Conservation (phyloP, 92 coral and sea anemone species). For the Heliopora coerulea region DNA sequence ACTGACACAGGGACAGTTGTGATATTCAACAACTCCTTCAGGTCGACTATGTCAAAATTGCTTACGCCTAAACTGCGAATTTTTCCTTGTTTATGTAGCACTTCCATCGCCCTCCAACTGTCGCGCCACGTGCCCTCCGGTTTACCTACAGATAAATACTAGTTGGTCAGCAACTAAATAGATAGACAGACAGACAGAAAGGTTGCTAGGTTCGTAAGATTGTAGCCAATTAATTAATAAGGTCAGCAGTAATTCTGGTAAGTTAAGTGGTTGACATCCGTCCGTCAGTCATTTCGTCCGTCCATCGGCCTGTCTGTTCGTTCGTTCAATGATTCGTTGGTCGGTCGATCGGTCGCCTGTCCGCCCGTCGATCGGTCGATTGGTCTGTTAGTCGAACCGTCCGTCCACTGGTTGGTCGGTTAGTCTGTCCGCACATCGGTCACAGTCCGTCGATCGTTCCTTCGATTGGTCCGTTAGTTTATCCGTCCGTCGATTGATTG, state of each 20-base stretch:
- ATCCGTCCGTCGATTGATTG: no score
- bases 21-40: slow-evolving; percentile 68
- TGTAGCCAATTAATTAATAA: no score
- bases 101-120: slow-evolving; percentile 99
- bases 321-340: no score
- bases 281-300: no score
- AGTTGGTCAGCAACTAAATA: neutral
- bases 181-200: neutral
- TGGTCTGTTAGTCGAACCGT: neutral
- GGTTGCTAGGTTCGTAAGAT: neutral
- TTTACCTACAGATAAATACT: slow-evolving; percentile 54
- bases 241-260: no score
- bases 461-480: no score
- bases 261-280: no score
- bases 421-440: no score
- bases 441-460: no score
- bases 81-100: slow-evolving; percentile 78
- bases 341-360: neutral
- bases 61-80: slow-evolving; percentile 94
- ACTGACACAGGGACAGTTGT: slow-evolving; percentile 90
- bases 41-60: slow-evolving; percentile 67
- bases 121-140: slow-evolving; percentile 94
- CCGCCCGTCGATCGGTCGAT: neutral
- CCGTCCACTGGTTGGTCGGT: no score
- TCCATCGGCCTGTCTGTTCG: no score